These are phyloP conservation scores for Callyntrura sp. DNA, from an alignment of 2,888 invertebrate species.

Conservation along the genomic window DNA sequence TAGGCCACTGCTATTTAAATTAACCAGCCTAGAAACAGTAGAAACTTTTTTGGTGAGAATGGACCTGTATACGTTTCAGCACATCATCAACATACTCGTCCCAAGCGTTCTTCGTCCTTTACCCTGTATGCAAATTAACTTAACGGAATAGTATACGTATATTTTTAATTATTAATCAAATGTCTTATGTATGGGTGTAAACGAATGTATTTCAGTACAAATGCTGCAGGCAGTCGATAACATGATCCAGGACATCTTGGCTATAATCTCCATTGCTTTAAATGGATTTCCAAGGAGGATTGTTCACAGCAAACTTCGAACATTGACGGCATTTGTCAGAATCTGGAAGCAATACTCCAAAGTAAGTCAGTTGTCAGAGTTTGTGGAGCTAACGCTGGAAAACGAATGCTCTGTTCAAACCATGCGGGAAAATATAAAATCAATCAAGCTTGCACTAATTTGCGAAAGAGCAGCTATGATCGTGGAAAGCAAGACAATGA, in stretches of 20 bases:
- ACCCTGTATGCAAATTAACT: constrained; percentile 57
- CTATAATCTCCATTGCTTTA: constrained; percentile 46
- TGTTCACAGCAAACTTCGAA: constrained; percentile 56
- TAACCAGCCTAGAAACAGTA: constrained; percentile 62
- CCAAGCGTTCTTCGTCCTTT: constrained; percentile 64
- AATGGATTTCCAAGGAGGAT: constrained; percentile 67
- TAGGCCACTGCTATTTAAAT: constrained; percentile 68
- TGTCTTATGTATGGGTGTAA: too few relatives aligned
- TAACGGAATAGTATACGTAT: too few relatives aligned
- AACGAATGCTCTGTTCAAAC: constrained; percentile 60
- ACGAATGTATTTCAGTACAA: constrained; percentile 56
- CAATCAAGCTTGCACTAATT: constrained; percentile 39
- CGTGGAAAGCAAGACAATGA: constrained; percentile 62
- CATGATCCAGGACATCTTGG: constrained; percentile 67
- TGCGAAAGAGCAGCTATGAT: constrained; percentile 60
- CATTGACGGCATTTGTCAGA: constrained; percentile 55
- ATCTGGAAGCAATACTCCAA: constrained; percentile 74
- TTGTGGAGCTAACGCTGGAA: constrained; percentile 65
- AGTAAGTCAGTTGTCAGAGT: constrained; percentile 62
- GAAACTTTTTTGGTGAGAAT: constrained; percentile 57
- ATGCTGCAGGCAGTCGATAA: constrained; percentile 70
- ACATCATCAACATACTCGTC: constrained; percentile 67
- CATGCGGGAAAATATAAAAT: constrained; percentile 56
- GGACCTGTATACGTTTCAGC: constrained; percentile 71
- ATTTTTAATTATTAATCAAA: too few relatives aligned